A percentile compares a stretch with the other conserved stretches of the same genome.
These are phyloP conservation scores for Delia radicum DNA, from an alignment of 1,140 invertebrate genomes.

Conservation along the genomic window DNA sequence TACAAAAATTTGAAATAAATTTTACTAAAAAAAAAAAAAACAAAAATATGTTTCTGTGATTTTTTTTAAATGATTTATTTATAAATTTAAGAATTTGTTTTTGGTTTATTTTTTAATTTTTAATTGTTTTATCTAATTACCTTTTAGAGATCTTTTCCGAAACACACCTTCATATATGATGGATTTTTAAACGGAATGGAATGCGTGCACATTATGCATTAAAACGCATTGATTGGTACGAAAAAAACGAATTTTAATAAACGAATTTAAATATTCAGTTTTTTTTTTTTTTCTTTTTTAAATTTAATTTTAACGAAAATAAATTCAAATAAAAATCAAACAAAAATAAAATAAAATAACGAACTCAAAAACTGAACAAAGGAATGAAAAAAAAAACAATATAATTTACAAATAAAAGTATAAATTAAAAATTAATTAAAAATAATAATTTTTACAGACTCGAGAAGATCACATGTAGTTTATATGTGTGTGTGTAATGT, in stretches of 20 bases:
- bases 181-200: conserved; percentile 46
- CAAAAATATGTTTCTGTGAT: conserved; percentile 26
- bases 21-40: neutral
- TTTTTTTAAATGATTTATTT: no score
- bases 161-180: conserved; percentile 72
- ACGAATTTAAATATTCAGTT: conserved; percentile 36
- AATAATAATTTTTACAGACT: no score
- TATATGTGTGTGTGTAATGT: no score
- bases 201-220: conserved; percentile 57
- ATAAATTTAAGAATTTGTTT: conserved; percentile 39
- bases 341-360: neutral
- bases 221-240: conserved; percentile 62
- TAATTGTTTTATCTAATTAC: conserved; percentile 67
- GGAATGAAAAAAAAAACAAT: neutral
- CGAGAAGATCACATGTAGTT: no score
- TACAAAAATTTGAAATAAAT: neutral
- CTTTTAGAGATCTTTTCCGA: conserved; percentile 91
- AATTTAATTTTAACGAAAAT: neutral
- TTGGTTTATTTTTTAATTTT: conserved; percentile 41
- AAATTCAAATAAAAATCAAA: neutral
- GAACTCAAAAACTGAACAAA: neutral
- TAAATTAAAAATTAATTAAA: no score
- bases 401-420: no score
- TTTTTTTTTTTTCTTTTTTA: neutral
- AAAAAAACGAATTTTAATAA: conserved; percentile 50